phyloP scores from a whole-genome alignment of 92 coral and sea anemone genomes.

The Epizoanthus rinbou region DNA sequence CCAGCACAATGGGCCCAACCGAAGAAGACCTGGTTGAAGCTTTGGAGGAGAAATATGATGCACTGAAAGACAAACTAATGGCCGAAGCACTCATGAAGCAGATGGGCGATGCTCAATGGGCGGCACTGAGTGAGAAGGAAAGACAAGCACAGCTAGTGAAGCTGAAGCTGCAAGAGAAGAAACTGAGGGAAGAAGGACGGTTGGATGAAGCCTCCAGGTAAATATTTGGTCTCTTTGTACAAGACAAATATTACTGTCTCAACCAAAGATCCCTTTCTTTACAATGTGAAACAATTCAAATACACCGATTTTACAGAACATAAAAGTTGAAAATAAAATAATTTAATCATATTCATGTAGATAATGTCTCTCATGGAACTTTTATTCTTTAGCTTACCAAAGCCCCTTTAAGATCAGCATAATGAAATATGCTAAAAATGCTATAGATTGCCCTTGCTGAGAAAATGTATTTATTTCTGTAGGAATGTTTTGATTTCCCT shows the following conservation, averaged over 20 bases:
- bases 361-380: not conserved
- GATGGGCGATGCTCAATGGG: constrained; percentile 97
- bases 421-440: too few relatives aligned
- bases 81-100: constrained; percentile 94
- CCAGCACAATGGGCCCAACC: constrained; percentile 65
- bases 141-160: constrained; percentile 84
- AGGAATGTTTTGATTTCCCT: too few relatives aligned
- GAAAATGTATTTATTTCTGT: too few relatives aligned
- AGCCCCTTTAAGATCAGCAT: too few relatives aligned
- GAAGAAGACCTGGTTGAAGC: constrained; percentile 97
- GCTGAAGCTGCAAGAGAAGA: constrained; percentile 89
- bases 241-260: too few relatives aligned
- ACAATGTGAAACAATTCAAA: too few relatives aligned
- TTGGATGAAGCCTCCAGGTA: constrained; percentile 97
- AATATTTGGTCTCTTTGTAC: too few relatives aligned
- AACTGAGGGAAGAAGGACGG: constrained; percentile 86
- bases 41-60: constrained; percentile 95
- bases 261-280: too few relatives aligned
- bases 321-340: too few relatives aligned
- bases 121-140: constrained; percentile 87
- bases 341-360: too few relatives aligned
- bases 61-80: constrained; percentile 89
- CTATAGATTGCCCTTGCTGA: too few relatives aligned
- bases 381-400: not conserved
- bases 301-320: too few relatives aligned